Conservation (phyloP, 2,113 vertebrate species). For the Uria lomvia region DNA sequence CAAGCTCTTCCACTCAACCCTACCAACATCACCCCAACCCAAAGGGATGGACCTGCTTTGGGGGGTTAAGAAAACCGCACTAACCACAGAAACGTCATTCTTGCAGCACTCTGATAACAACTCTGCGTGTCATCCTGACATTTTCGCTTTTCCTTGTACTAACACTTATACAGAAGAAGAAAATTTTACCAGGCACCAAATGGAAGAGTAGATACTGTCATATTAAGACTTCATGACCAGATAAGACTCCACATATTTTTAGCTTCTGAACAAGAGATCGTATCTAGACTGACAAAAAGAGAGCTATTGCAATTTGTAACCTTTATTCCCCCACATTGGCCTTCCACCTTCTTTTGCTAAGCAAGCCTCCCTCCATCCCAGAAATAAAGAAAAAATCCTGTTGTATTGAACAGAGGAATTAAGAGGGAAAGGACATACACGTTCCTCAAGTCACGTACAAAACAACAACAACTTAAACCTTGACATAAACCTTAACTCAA, state of each 20-base stretch:
- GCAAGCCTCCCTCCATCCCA: neutral
- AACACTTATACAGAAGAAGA: neutral
- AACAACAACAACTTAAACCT: neutral
- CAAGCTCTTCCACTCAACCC: neutral
- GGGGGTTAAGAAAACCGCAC: neutral
- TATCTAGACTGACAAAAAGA: neutral
- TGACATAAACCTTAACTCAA: neutral
- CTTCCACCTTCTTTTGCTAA: neutral
- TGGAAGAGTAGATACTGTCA: neutral
- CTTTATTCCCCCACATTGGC: neutral
- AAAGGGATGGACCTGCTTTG: neutral
- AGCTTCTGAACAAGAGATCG: neutral
- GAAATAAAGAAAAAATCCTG: neutral
- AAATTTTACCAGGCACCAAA: neutral
- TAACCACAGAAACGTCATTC: neutral
- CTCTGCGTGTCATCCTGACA: neutral
- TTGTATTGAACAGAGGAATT: neutral
- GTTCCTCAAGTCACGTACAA: neutral
- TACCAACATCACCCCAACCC: neutral
- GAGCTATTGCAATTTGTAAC: neutral
- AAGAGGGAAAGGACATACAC: neutral
- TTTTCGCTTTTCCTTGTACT: neutral
- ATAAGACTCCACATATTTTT: neutral
- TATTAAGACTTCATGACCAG: neutral
- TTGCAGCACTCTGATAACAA: neutral